phyloP scores from a whole-genome alignment of 2,888 invertebrate species.

The Trisateles emortualis region DNA sequence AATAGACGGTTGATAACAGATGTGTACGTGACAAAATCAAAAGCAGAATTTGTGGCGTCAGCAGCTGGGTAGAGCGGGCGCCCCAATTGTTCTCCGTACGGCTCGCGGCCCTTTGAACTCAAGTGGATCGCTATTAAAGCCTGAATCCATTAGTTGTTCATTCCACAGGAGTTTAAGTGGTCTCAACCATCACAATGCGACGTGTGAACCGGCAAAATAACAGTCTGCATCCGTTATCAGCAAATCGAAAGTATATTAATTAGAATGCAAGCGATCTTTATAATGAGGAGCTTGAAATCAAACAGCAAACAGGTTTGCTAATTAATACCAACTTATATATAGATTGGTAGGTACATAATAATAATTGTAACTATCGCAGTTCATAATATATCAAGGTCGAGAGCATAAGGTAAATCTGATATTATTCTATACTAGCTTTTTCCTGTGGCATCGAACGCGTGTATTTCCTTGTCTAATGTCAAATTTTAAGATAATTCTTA shows the following conservation, averaged over 20 bases:
- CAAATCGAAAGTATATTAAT: slow-evolving; percentile 5
- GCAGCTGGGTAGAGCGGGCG: slow-evolving; percentile 46
- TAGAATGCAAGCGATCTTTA: not conserved
- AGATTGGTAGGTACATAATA: not conserved
- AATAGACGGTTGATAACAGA: slow-evolving; percentile 24
- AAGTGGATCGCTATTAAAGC: slow-evolving; percentile 66
- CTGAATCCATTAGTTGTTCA: slow-evolving; percentile 64
- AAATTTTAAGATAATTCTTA: no score
- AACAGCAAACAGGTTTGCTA: not conserved
- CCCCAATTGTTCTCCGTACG: slow-evolving; percentile 60
- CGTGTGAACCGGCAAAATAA: slow-evolving; percentile 47
- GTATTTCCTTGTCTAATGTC: no score
- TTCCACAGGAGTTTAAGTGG: slow-evolving; percentile 62
- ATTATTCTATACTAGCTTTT: slow-evolving; percentile 9
- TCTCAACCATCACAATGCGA: slow-evolving; percentile 42
- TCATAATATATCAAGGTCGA: slow-evolving; percentile 30
- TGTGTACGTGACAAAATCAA: slow-evolving; percentile 46
- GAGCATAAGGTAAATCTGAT: slow-evolving; percentile 25
- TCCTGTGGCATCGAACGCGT: no score
- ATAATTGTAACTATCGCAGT: not conserved
- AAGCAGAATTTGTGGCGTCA: slow-evolving; percentile 33
- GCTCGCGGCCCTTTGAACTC: slow-evolving; percentile 60
- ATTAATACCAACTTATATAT: not conserved
- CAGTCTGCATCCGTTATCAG: slow-evolving; percentile 30
- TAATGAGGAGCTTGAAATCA: not conserved